These are phyloP conservation scores for Zoroaster sp. DNA, from an alignment of 53 echinoderm and acorn worm species.

Conservation along the genomic window DNA sequence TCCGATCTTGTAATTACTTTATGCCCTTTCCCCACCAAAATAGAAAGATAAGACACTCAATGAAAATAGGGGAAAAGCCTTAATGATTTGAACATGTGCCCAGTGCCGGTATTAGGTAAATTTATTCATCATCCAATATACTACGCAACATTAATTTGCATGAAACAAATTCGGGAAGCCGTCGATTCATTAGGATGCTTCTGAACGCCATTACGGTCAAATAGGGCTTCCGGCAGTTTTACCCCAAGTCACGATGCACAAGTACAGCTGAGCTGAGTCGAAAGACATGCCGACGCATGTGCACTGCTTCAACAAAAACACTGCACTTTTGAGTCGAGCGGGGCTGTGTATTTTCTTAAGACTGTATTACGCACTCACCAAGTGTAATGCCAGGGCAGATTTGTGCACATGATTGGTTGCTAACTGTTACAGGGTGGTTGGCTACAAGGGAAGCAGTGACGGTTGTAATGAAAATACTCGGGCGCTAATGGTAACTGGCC, in stretches of 20 bases:
- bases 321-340: neutral
- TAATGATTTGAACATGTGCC: neutral
- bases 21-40: too few relatives aligned
- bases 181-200: neutral
- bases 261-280: neutral
- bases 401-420: neutral
- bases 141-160: neutral
- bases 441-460: too few relatives aligned
- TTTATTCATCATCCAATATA: neutral
- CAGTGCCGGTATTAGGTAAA: neutral
- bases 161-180: neutral
- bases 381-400: neutral
- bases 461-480: too few relatives aligned
- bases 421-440: too few relatives aligned
- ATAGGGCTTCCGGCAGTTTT: neutral
- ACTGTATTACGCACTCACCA: neutral
- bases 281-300: neutral
- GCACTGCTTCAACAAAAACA: neutral
- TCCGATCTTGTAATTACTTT: too few relatives aligned
- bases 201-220: neutral
- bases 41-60: neutral
- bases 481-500: too few relatives aligned
- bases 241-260: neutral
- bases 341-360: neutral
- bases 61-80: neutral